Conservation (phyloP, 1,140 invertebrate genomes). For the Cepaea nemoralis region DNA sequence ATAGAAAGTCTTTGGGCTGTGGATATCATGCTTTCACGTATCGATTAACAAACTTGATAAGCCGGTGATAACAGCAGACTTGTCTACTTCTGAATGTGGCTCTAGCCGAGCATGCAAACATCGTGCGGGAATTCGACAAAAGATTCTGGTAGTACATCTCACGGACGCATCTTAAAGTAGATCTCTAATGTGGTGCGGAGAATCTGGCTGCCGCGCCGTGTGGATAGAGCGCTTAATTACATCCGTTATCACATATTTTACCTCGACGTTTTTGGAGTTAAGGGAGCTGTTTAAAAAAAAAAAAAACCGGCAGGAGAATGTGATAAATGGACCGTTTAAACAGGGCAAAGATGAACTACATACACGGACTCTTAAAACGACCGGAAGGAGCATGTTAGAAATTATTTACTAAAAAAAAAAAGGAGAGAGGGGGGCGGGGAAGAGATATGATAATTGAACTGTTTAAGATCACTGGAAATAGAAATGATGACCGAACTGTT, state of each 20-base stretch:
- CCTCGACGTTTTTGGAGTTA: background rate
- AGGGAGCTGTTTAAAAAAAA: background rate
- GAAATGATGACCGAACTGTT: too few species aligned
- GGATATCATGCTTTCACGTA: background rate
- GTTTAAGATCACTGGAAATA: too few species aligned
- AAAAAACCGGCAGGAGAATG: too few species aligned
- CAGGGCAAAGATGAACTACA: too few species aligned
- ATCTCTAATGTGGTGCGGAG: background rate
- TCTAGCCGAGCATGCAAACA: background rate
- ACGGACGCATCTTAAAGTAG: background rate
- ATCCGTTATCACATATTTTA: constrained; percentile 21
- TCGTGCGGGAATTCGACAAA: constrained; percentile 6
- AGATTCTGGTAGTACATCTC: background rate
- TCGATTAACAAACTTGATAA: constrained; percentile 5
- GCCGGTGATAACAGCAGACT: constrained; percentile 1
- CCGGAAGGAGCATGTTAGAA: too few species aligned
- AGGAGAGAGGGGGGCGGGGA: too few species aligned
- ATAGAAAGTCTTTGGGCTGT: background rate
- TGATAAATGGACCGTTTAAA: too few species aligned
- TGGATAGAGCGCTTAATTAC: constrained; percentile 5
- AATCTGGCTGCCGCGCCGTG: background rate
- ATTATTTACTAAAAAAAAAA: too few species aligned
- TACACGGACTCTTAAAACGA: too few species aligned
- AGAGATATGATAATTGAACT: too few species aligned
- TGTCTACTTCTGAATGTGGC: constrained; percentile 6